phyloP scores from a whole-genome alignment of 2,113 vertebrate genomes.

The Poeciliopsis prolifica region DNA sequence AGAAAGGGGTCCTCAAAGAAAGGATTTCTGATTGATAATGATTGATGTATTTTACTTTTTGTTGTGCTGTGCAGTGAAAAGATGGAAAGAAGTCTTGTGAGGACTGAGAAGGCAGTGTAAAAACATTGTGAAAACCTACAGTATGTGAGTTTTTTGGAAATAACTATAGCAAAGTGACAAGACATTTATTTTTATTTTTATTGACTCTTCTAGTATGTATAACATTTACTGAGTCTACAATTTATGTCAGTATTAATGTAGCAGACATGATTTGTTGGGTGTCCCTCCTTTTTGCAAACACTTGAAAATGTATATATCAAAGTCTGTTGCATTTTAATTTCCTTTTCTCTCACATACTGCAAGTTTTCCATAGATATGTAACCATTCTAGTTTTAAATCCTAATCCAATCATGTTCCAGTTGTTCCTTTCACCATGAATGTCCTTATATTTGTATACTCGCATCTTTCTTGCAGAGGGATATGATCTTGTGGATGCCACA shows the following conservation, averaged over 20 bases:
- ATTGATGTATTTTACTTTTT: constrained; percentile 60
- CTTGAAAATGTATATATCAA: not conserved
- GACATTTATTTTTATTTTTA: not conserved
- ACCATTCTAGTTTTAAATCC: constrained; percentile 49
- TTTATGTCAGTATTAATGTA: not conserved
- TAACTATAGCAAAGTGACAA: constrained; percentile 8
- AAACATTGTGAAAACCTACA: constrained; percentile 76
- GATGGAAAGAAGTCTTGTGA: constrained; percentile 82
- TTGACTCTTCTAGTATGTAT: not conserved
- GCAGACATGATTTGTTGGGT: not conserved
- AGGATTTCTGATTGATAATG: constrained; percentile 49
- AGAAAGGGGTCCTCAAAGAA: constrained; percentile 48
- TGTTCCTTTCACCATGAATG: constrained; percentile 79
- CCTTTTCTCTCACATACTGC: constrained; percentile 71
- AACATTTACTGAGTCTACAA: not conserved
- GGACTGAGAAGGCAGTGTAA: constrained; percentile 87
- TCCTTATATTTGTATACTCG: constrained; percentile 79
- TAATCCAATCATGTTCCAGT: constrained; percentile 69
- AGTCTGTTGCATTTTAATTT: constrained; percentile 5
- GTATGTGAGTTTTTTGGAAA: constrained; percentile 77
- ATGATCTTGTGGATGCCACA: constrained; percentile 83
- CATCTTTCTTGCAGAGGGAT: constrained; percentile 85
- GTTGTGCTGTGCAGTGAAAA: constrained; percentile 80
- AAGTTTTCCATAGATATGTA: constrained; percentile 75
- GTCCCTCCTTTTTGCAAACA: not conserved